These are phyloP conservation scores for Eurosta solidaginis DNA, from an alignment of 1,140 invertebrate genomes.

Conservation along the genomic window DNA sequence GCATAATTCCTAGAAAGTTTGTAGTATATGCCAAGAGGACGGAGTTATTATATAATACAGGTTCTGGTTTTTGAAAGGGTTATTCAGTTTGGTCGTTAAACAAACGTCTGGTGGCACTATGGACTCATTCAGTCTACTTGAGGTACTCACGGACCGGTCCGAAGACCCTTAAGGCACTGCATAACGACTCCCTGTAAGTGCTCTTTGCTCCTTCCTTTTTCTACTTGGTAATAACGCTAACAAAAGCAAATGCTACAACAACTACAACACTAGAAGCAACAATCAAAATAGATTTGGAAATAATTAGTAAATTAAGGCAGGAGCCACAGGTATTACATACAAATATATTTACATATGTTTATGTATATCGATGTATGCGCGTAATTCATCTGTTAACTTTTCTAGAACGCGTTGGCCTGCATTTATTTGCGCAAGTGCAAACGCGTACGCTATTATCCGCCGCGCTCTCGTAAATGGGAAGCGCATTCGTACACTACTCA, in stretches of 20 bases:
- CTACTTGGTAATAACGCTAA: not conserved
- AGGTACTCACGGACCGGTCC: too few relatives aligned
- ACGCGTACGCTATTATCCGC: not conserved
- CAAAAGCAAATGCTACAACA: not conserved
- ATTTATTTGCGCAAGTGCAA: not conserved
- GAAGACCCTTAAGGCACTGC: too few relatives aligned
- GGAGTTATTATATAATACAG: too few relatives aligned
- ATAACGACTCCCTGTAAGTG: too few relatives aligned
- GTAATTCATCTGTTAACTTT: not conserved
- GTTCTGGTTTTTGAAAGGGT: too few relatives aligned
- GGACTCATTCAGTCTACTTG: too few relatives aligned
- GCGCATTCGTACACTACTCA: not conserved
- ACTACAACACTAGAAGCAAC: not conserved
- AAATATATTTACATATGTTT: not conserved
- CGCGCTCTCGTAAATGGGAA: not conserved
- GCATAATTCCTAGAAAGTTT: too few relatives aligned
- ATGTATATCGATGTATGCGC: not conserved
- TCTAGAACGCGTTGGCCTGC: not conserved
- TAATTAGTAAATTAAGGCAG: not conserved
- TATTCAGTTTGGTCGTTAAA: too few relatives aligned
- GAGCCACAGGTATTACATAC: not conserved
- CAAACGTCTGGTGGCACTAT: too few relatives aligned
- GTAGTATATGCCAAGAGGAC: too few relatives aligned
- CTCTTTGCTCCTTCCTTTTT: too few relatives aligned
- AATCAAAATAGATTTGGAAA: not conserved